A percentile compares a stretch with the other conserved stretches of the same genome.
phyloP scores from a whole-genome alignment of 2,888 invertebrate species.

The Drosophila helvetica region DNA sequence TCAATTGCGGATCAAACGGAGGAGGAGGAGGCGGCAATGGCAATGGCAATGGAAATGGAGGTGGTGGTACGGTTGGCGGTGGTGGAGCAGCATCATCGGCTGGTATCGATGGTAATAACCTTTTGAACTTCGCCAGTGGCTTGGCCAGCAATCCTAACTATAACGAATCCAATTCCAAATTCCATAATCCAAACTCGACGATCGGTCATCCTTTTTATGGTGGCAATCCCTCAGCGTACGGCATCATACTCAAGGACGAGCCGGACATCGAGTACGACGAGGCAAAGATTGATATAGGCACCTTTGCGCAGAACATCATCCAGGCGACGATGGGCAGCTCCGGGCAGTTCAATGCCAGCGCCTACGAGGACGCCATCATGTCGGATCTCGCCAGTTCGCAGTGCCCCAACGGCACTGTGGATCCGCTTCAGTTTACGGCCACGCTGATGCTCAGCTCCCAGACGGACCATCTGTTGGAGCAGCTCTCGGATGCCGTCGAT shows the following conservation, averaged over 20 bases:
- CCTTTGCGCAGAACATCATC: constrained; percentile 82
- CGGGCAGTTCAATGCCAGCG: constrained; percentile 84
- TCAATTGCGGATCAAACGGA: constrained; percentile 9
- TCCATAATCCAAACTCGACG: constrained; percentile 54
- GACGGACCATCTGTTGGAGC: constrained; percentile 90
- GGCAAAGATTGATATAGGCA: constrained; percentile 87
- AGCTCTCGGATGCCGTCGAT: constrained; percentile 92
- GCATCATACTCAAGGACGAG: constrained; percentile 91
- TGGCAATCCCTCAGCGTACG: constrained; percentile 90
- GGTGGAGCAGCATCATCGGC: constrained; percentile 85
- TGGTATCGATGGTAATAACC: constrained; percentile 82
- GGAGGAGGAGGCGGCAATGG: constrained; percentile 84
- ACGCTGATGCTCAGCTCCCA: constrained; percentile 91
- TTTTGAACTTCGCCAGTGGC: constrained; percentile 80
- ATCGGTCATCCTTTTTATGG: constrained; percentile 76
- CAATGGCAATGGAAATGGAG: constrained; percentile 51
- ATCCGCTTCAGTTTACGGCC: constrained; percentile 92
- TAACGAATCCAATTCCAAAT: constrained; percentile 78
- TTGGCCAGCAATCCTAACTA: constrained; percentile 73
- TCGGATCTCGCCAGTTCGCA: constrained; percentile 88
- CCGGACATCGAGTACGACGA: constrained; percentile 91
- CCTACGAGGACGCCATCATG: constrained; percentile 92
- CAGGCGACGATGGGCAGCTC: constrained; percentile 78
- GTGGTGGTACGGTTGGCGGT: constrained; percentile 64
- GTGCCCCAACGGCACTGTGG: constrained; percentile 86